A percentile compares a stretch with the other conserved stretches of the same genome.
These are phyloP conservation scores for Steromphala cineraria DNA, from an alignment of 2,888 invertebrate species.

Conservation along the genomic window DNA sequence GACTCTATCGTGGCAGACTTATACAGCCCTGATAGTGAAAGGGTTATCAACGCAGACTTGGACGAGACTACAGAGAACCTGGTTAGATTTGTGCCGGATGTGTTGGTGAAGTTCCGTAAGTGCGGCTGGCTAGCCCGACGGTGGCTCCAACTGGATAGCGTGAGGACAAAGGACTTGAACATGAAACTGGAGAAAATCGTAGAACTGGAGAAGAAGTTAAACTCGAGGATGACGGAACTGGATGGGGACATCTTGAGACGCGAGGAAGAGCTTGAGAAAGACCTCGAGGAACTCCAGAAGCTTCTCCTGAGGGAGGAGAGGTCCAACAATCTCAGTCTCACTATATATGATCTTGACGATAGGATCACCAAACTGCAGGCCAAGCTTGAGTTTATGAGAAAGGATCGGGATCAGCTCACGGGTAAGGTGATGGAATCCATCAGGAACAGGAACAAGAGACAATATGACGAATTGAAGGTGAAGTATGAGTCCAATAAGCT, in stretches of 20 bases:
- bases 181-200: conserved; percentile 56
- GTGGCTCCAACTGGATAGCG: conserved; percentile 63
- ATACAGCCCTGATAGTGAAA: conserved; percentile 60
- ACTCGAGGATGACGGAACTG: conserved; percentile 46
- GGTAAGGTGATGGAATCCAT: conserved; percentile 44
- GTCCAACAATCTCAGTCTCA: conserved; percentile 49
- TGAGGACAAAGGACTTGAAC: conserved; percentile 59
- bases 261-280: conserved; percentile 54
- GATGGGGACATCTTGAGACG: conserved; percentile 50
- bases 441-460: conserved; percentile 37
- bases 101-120: conserved; percentile 62
- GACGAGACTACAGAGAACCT: conserved; percentile 51
- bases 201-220: conserved; percentile 49
- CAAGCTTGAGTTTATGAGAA: conserved; percentile 42
- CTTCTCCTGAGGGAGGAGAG: conserved; percentile 59
- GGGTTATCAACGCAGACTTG: conserved; percentile 52
- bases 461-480: conserved; percentile 48
- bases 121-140: conserved; percentile 56
- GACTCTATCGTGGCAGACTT: conserved; percentile 52
- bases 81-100: conserved; percentile 59
- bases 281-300: conserved; percentile 52
- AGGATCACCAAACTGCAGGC: conserved; percentile 37
- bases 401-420: conserved; percentile 49
- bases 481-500: conserved; percentile 59
- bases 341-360: conserved; percentile 50